Evolutionary conservation across 2,888 invertebrate species (phyloP).

Genomic region (Cephus sareptanus): DNA sequence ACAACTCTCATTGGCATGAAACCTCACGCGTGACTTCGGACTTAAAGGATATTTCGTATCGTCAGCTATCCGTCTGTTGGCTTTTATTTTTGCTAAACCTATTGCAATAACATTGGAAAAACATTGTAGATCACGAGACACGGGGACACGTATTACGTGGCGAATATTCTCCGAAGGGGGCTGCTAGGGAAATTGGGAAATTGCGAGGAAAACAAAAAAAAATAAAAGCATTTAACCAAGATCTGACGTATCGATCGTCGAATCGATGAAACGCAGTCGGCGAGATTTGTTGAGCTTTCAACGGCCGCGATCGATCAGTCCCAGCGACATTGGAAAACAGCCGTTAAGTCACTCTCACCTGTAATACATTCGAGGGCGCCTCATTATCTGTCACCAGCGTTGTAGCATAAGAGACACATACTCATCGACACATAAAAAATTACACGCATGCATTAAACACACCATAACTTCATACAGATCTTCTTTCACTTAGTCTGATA

Average conservation of each 20-base stretch:
- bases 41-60: not conserved
- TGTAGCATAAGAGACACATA: not conserved
- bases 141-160: not conserved
- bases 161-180: too few relatives aligned
- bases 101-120: not conserved
- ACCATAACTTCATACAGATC: constrained; percentile 33
- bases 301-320: not conserved
- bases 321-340: not conserved
- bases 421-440: not conserved
- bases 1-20: not conserved
- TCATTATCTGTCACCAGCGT: not conserved
- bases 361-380: not conserved
- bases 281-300: not conserved
- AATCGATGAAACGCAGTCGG: not conserved
- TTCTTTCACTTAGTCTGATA: constrained; percentile 35
- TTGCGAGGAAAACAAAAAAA: too few relatives aligned
- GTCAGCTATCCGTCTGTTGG: not conserved
- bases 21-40: not conserved
- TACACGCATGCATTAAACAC: not conserved
- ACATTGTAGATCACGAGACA: too few relatives aligned
- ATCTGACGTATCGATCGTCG: not conserved
- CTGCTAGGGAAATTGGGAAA: too few relatives aligned
- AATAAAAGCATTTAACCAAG: too few relatives aligned
- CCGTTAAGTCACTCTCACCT: not conserved
- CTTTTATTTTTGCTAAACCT: not conserved